Conservation (phyloP, 2,797 vertebrate species). For the Meriones psammophilus region DNA sequence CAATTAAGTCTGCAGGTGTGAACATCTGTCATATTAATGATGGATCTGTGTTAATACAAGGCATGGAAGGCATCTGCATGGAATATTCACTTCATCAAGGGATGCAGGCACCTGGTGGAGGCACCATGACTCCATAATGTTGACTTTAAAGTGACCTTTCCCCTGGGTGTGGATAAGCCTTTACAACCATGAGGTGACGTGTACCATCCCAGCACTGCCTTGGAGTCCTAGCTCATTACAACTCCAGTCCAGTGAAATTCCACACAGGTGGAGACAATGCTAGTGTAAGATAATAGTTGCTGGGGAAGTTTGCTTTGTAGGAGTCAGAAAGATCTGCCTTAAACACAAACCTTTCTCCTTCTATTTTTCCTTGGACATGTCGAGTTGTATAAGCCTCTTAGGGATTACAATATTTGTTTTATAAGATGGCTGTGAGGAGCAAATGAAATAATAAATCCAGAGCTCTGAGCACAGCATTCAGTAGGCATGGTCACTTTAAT, state of each 20-base stretch:
- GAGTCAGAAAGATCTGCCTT: not conserved
- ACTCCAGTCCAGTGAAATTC: not conserved
- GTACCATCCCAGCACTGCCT: rapidly evolving
- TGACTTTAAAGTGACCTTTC: not conserved
- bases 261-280: not conserved
- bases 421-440: not conserved
- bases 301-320: not conserved
- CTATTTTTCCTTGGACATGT: not conserved
- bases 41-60: conserved; percentile 85
- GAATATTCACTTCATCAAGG: not conserved
- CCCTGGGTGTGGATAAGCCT: too few species aligned
- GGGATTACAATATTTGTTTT: conserved; percentile 40
- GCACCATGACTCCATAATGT: not conserved
- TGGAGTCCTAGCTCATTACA: not conserved
- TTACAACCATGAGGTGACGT: rapidly evolving
- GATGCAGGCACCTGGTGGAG: not conserved
- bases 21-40: conserved; percentile 88
- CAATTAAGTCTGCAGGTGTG: conserved; percentile 89
- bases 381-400: conserved; percentile 26
- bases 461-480: conserved; percentile 16
- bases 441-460: conserved; percentile 43
- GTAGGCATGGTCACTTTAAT: conserved; percentile 22
- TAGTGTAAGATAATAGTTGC: not conserved
- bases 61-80: conserved; percentile 77
- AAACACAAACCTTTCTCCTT: not conserved